A percentile compares a stretch with the other conserved stretches of the same genome.
phyloP scores from a whole-genome alignment of 2,888 invertebrate genomes.

The Agrochola circellaris region DNA sequence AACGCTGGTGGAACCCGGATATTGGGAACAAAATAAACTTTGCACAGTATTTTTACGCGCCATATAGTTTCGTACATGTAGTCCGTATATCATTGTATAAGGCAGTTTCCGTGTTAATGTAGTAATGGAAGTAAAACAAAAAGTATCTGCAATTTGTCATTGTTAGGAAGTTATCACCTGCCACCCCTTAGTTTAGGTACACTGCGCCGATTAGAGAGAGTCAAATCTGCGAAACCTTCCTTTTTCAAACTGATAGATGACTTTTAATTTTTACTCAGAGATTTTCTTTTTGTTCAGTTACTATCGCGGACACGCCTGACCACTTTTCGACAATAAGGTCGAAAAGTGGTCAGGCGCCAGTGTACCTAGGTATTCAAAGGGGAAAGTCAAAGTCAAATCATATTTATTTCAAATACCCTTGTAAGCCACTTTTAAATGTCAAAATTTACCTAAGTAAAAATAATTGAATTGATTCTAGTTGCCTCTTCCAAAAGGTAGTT shows the following conservation, averaged over 20 bases:
- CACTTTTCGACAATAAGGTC: too few relatives aligned
- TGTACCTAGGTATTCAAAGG: too few relatives aligned
- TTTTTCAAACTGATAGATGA: constrained; percentile 40
- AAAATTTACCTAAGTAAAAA: too few relatives aligned
- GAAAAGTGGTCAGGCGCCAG: too few relatives aligned
- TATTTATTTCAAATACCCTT: too few relatives aligned
- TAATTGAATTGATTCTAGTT: too few relatives aligned
- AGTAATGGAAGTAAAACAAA: constrained; percentile 36
- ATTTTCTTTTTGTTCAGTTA: background rate
- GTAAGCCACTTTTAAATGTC: too few relatives aligned
- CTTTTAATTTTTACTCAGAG: constrained; percentile 24
- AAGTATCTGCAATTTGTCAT: constrained; percentile 50
- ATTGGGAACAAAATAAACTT: constrained; percentile 54
- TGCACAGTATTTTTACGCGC: constrained; percentile 31
- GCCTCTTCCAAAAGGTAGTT: too few relatives aligned
- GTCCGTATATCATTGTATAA: constrained; percentile 25
- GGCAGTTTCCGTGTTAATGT: constrained; percentile 26
- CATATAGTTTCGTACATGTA: constrained; percentile 19
- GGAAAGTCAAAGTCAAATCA: too few relatives aligned
- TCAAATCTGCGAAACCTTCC: constrained; percentile 1
- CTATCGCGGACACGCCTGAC: background rate
- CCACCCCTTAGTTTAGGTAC: constrained; percentile 24
- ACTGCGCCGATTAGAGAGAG: constrained; percentile 41
- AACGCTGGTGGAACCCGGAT: constrained; percentile 44
- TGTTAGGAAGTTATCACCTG: constrained; percentile 41